These are phyloP conservation scores for Himantopus leucocephalus DNA, from an alignment of 2,113 vertebrate species.

Conservation along the genomic window DNA sequence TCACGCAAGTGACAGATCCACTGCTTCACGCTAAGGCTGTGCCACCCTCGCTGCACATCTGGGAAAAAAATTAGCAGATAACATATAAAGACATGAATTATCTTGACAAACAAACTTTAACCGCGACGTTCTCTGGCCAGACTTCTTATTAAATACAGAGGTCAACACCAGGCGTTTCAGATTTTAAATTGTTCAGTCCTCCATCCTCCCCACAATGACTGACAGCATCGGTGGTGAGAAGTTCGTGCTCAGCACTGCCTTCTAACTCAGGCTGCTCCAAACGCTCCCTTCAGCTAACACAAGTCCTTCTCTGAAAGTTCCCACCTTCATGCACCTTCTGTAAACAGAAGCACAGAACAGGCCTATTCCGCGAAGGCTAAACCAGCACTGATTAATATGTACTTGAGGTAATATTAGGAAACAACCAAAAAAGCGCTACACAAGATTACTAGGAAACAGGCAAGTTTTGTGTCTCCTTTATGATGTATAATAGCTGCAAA, in stretches of 20 bases:
- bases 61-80: not conserved
- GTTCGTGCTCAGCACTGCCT: fast-evolving
- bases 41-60: not conserved
- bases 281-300: not conserved
- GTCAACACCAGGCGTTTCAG: not conserved
- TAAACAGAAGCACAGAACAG: not conserved
- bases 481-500: not conserved
- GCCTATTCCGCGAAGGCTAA: not conserved
- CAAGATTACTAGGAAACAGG: not conserved
- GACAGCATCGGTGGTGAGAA: not conserved
- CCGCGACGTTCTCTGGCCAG: not conserved
- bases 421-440: not conserved
- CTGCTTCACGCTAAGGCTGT: not conserved
- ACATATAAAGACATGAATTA: fast-evolving
- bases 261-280: not conserved
- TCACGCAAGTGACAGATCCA: not conserved
- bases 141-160: fast-evolving
- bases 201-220: not conserved
- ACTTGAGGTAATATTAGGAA: not conserved
- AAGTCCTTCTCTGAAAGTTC: not conserved
- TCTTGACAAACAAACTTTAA: not conserved
- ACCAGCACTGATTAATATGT: not conserved
- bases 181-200: not conserved
- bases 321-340: not conserved
- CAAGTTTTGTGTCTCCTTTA: not conserved